Base-by-base conservation (phyloP, 2,797 vertebrate genomes). In the Myotis pilosus region DNA sequence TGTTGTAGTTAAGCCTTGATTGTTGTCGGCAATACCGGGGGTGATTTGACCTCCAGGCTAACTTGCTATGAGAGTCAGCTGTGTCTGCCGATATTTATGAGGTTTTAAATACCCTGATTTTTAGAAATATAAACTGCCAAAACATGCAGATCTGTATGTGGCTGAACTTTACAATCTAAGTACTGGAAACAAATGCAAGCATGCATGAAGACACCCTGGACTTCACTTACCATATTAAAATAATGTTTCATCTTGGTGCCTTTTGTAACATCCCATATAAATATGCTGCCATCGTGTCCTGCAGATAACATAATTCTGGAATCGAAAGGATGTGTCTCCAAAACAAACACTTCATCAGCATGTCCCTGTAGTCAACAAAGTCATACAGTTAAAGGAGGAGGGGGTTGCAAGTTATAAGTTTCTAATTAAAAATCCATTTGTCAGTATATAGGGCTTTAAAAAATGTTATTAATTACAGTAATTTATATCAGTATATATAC, bases 281-380 rank as follows among this genome's bases (percentile, higher is more conserved):
- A 99, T 95, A 99, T 98, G 87, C 99, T 99, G 96, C 99, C 99
- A 83, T 99, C 99, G 0, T 99, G 99, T 85, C 99, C 99, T 0
- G 99, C 99, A 97, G 99, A 99, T 74, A 99, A 98, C 98, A 99
- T 99, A 97, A 99, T 99, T 97, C 99, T 98, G 89, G 99, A 98
- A 98, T 99, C 99, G 95, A 99, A 99, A 23, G 99, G 99, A 97
- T 99, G 99, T 1, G 99, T 99, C 97, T 99, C 99, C 97, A 99
- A 98, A 96, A 99, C 99, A 98, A 99, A 99, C 68, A 99, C 99
- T 97, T 99, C 99, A 89, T 99, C 99, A 55, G 99, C 98, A 33
- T 99, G 99, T 91, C 99, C 99, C 99, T 99, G 96, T 80, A 97
- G 96, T 95, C 33, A 95, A 95, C 83, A 96, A 96, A 96, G 88